A percentile compares a stretch with the other conserved stretches of the same genome.
Conservation (phyloP, 1,140 invertebrate genomes). For the Condylostylus longicornis region DNA sequence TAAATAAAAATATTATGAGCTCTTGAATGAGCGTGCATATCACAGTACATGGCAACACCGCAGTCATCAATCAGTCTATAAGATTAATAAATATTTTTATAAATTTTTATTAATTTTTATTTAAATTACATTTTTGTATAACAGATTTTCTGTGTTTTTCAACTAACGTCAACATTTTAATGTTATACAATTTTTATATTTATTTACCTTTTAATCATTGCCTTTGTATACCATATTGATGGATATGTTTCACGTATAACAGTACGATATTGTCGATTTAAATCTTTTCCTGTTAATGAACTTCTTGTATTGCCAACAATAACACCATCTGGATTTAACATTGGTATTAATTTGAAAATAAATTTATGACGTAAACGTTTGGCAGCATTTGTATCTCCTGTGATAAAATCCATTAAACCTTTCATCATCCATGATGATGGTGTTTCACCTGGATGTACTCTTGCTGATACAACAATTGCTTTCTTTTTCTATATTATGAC, state of each 20-base stretch:
- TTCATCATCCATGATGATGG: conserved; percentile 96
- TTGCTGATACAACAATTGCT: conserved; percentile 71
- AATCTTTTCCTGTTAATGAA: conserved; percentile 70
- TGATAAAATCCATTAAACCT: conserved; percentile 81
- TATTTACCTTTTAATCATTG: conserved; percentile 60
- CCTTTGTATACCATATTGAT: conserved; percentile 84
- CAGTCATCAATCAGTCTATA: conserved; percentile 73
- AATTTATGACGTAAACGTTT: conserved; percentile 78
- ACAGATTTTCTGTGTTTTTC: neutral
- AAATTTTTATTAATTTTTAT: too few species aligned
- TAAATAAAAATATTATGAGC: conserved; percentile 93
- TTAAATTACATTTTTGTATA: neutral
- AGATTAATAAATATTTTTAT: too few species aligned
- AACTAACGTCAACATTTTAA: neutral
- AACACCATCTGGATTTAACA: conserved; percentile 87
- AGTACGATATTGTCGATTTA: conserved; percentile 79
- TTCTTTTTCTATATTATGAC: conserved; percentile 48
- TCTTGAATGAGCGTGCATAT: conserved; percentile 88
- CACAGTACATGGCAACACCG: conserved; percentile 84
- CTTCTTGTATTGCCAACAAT: conserved; percentile 87
- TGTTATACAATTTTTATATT: neutral
- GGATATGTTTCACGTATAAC: conserved; percentile 80
- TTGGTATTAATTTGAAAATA: conserved; percentile 91
- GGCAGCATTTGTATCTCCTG: conserved; percentile 56
- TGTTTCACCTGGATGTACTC: conserved; percentile 92